Evolutionary conservation across 2,888 invertebrate genomes (phyloP), one percentile per base, ranked within the genome.

Genomic region (Plebejus melissa): DNA sequence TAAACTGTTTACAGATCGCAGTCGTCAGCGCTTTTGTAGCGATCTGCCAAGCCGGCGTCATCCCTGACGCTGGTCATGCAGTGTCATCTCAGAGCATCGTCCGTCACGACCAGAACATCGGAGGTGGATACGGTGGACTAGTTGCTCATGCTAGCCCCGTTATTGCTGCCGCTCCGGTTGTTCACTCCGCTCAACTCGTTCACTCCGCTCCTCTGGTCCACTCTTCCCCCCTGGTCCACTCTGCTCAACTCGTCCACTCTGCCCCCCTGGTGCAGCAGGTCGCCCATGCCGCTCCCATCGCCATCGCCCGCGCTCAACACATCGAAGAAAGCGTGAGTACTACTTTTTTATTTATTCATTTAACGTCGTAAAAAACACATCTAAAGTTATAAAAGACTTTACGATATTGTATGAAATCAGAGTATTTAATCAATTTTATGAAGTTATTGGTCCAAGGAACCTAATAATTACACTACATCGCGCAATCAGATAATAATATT

Each of bases 81-180:
- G 82, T 93, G 22, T 93, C 93, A 28, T 91, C 92, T 13, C 93
- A 93, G 76, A 93, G 89, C 83, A 90, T 93, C 78, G 80, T 89
- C 78, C 90, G 87, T 72, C 91, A 92, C 77, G 89, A 91, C 79
- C 88, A 91, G 77, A 85, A 87, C 0, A 80, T 84, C 1, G 87
- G 86, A 58, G 87, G 88, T 74, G 85, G 86, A 77, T 83, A 84
- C 74, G 82, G 84, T 4, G 81, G 84, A 0, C 78, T 83, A 4
- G 77, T 84, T n/a, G 81, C 82, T 41, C 87, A 89, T 75, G 77
- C 81, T 58, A 60, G 80, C 69, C 79, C 81, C 1, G 75, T 83
- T n/a, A 80, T 82, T 32, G 82, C 83, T 58, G 77, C 81, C 9
- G 80, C 83, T 16, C 85, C 87, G 0, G 76, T 86, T 0, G 80